Evolutionary conservation across 2,113 vertebrate species (phyloP), one percentile per base, ranked within the genome.

Genomic region (Delphinapterus leucas): DNA sequence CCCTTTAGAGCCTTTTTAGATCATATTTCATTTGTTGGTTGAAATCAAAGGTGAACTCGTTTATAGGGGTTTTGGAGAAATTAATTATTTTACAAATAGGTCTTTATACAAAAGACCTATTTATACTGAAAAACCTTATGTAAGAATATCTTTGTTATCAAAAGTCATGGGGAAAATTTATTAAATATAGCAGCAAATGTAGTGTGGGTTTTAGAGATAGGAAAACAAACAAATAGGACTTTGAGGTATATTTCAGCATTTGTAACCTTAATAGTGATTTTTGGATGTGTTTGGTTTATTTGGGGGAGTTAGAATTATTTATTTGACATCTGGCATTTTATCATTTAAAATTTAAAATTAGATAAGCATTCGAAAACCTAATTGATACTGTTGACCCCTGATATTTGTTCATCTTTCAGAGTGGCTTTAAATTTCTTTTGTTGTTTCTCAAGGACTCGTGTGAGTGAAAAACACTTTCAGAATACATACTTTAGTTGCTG

Each of bases 321-420:
- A 93, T 90, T 98, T 94, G 82, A 97, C 53, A 94, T 97, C 90
- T 82, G 98, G 95, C 95, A 98, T 93, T 98, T 98, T 95, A 97
- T 98, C 97, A 98, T 98, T 98, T 98, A 97, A 98, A 98, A 98
- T 98, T 98, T 98, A 98, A 98, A 99, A 98, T 98, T 98, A 98
- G 97, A 98, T 98, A 98, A 98, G 91, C 97, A 95, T 97, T 95
- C 89, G 53, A 96, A 98, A 98, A 97, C 96, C 93, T 98, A 94
- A 92, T 28, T 93, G 90, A 96, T 96, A 93, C 95, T 95, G 93
- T 97, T 49, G 83, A 98, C 97, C 95, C 96, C 85, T 96, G 47
- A 41, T 92, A 67, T 49, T 96, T 81, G 38, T 83, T 5, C n/a
- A 58, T 82, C 76, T 95, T 95, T 98, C 97, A 98, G 97, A 98